Conservation (phyloP, 2,797 vertebrate species). For the Fistularia tabacaria region DNA sequence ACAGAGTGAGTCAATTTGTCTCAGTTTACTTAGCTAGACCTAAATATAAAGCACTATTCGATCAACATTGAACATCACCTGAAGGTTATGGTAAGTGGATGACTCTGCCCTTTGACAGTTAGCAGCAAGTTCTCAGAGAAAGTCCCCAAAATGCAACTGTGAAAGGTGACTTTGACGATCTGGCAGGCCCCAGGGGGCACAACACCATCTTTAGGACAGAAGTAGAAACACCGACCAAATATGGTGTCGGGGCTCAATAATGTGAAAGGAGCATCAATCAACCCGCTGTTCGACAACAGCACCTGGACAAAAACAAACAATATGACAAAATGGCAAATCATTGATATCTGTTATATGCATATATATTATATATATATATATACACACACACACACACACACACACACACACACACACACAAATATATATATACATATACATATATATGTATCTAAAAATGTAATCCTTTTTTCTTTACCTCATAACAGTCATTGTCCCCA, state of each 20-base stretch:
- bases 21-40: neutral
- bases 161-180: conserved; percentile 75
- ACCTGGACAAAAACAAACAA: conserved; percentile 68
- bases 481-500: conserved; percentile 69
- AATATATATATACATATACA: no score
- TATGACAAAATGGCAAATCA: no score
- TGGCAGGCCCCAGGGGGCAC: conserved; percentile 68
- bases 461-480: conserved; percentile 80
- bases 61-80: conserved; percentile 49
- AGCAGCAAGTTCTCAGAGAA: conserved; percentile 81
- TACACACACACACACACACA: no score
- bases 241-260: conserved; percentile 58
- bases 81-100: conserved; percentile 71
- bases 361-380: no score
- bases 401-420: no score
- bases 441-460: no score
- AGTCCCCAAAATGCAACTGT: conserved; percentile 68
- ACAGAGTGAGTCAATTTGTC: no score
- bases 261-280: conserved; percentile 78
- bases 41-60: neutral
- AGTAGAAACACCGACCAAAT: conserved; percentile 76
- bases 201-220: conserved; percentile 76
- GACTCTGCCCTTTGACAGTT: conserved; percentile 68
- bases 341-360: no score
- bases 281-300: conserved; percentile 78